Evolutionary conservation across 2,113 vertebrate species (phyloP), one percentile per base, ranked within the genome.

Genomic region (Steatornis caripensis): DNA sequence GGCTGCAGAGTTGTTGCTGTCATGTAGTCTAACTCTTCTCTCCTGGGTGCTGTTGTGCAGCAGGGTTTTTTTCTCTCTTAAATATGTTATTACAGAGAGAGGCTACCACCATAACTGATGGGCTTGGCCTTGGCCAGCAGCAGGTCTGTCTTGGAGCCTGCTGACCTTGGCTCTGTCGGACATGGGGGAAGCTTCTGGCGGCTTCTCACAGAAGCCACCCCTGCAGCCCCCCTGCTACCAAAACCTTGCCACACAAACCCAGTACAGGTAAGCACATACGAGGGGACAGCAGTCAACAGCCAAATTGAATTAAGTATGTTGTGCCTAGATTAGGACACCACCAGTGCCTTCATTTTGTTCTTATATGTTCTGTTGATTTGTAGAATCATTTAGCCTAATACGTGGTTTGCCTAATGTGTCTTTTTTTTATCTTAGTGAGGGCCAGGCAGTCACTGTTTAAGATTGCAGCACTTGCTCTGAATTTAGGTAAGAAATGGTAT

Each of bases 61-160:
- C 4, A 12, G 29, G n/a, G n/a, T n/a, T 53, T 53, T 53, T 2
- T 62, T 55, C 16, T 4, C 46, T 69, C 70, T 57, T 53, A 61
- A 48, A 4, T 19, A 1, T 1, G 0, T 23, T 17, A 18, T 26
- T 6, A 12, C 32, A 34, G 71, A 53, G 71, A 53, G 61, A 13
- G 0, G 2, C 39, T 10, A 0, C 1, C 1, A 17, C 29, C 1
- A 0, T 7, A 2, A 4, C 55, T 75, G 70, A 16, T 20, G 51
- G 61, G 51, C 70, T 91, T 22, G 2, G 75, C 69, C 9, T 36
- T n/a, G n/a, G 49, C 70, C 48, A 54, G 60, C 1, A 7, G 26
- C 0, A 0, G 27, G 24, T 23, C 24, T 1, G 0, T 62, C 48
- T 10, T 15, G 55, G 46, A 48, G 66, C 49, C 1, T 0, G 49